Percentiles rank a stretch among this genome's conserved stretches.
These are phyloP conservation scores for Bufo bufo DNA, from an alignment of 2,113 vertebrate genomes.

Conservation along the genomic window DNA sequence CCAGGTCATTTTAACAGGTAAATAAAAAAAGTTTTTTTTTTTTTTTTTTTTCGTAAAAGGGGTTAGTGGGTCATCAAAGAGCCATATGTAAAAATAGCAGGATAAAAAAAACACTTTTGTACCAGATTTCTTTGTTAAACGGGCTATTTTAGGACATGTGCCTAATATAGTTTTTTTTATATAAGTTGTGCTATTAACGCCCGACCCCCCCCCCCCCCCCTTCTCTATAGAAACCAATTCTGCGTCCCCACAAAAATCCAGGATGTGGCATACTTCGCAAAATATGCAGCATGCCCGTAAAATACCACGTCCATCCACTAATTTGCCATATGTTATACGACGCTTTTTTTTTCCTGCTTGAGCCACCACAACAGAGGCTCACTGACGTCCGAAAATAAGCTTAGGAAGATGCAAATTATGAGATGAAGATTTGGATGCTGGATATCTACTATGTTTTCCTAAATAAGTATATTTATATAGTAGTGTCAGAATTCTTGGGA, in stretches of 20 bases:
- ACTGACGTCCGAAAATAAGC: background rate
- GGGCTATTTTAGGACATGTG: background rate
- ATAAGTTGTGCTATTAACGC: background rate
- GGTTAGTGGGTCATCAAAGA: background rate
- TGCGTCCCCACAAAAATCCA: background rate
- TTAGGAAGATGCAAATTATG: background rate
- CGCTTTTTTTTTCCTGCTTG: no score
- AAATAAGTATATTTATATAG: slow-evolving; percentile 14
- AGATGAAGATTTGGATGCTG: background rate
- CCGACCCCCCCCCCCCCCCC: no score
- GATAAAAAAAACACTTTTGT: background rate
- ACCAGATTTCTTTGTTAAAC: background rate
- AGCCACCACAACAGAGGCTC: background rate
- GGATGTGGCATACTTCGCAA: background rate
- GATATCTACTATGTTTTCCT: background rate
- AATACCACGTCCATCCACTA: background rate
- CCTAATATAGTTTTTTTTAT: background rate
- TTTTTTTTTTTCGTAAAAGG: background rate
- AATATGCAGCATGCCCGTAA: no score
- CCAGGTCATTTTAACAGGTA: background rate
- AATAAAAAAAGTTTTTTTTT: background rate
- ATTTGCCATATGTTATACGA: background rate
- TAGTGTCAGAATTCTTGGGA: background rate
- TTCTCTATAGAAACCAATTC: no score
- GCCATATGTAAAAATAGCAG: background rate